Conservation (phyloP, 2,797 vertebrate genomes). For the Salarias fasciatus region DNA sequence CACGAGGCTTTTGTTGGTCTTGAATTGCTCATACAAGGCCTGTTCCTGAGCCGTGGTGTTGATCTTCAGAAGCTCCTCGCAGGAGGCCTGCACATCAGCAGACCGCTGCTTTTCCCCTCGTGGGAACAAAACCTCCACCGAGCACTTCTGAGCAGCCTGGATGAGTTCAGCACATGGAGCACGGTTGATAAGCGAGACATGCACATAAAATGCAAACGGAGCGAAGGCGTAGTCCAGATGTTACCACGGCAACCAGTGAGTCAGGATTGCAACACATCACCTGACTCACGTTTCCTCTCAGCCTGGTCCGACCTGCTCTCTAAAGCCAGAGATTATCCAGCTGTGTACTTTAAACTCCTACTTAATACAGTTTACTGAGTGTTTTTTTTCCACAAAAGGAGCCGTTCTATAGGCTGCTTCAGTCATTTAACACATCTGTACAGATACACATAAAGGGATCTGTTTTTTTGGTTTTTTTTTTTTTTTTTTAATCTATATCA, state of each 20-base stretch:
- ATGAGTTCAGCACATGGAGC: neutral
- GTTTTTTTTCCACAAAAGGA: neutral
- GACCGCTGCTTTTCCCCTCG: constrained; percentile 51
- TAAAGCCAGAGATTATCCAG: constrained; percentile 8
- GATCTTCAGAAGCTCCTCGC: constrained; percentile 79
- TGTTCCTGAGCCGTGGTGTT: constrained; percentile 82
- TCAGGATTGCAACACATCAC: constrained; percentile 18
- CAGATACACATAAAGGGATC: too few relatives aligned
- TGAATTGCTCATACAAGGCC: constrained; percentile 84
- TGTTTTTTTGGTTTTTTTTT: too few relatives aligned
- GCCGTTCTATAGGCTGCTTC: too few relatives aligned
- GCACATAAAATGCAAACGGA: neutral
- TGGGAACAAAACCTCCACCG: constrained; percentile 88
- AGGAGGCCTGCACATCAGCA: constrained; percentile 83
- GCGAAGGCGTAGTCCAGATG: constrained; percentile 29
- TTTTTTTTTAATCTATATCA: too few relatives aligned
- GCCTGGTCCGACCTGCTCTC: constrained; percentile 23
- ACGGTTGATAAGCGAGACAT: neutral
- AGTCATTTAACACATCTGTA: too few relatives aligned
- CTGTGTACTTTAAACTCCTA: constrained; percentile 6
- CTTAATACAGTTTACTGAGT: neutral
- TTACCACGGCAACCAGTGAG: constrained; percentile 24
- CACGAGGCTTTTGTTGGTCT: constrained; percentile 69
- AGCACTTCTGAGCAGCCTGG: constrained; percentile 75
- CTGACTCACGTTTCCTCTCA: too few relatives aligned